Base-by-base conservation (phyloP, 2,888 invertebrate genomes). In the Rhopalosiphum nymphaeae region DNA sequence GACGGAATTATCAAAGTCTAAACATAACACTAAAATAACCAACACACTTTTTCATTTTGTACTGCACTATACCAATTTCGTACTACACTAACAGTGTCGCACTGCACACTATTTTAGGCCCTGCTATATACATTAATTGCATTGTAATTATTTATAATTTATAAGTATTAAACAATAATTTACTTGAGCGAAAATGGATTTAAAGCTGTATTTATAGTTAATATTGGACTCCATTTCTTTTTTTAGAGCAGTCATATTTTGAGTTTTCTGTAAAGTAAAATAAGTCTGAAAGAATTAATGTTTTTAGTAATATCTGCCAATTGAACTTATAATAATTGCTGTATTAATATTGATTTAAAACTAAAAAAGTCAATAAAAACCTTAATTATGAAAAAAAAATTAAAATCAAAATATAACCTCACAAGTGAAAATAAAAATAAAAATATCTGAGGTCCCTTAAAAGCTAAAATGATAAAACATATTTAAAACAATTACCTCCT, bases 171-270 rank as follows among this genome's bases (percentile, higher is more conserved):
- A 42, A 26, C 26, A 5, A 56, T 13, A 29, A 92, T 87, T 87
- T 16, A 92, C 92, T 92, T 92, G 92, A 26, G 92, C 92, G 5
- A 87, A 88, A 46, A 87, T 61, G 26, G 92, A 92, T 92, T 85
- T 87, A 67, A 61, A 3, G 16, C 67, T 49, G 36, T 92, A 61
- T 36, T 61, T 67, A 46, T 49, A 87, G 36, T 92, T 87, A n/a
- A 67, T 46, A 29, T 61, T 61, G 10, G 92, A 67, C 46, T 92
- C 92, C 92, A 92, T 92, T 49, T 84, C 7, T 85, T 42, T 53
- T 53, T 49, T 49, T 1, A 25, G 42, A 42, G 25, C 13, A 0
- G 16, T 44, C 2, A n/a, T 46, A 86, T 61, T 92, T 26, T 16
- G 3, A 86, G 26, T 36, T 36, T 53, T 49, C 91, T 86, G 57